Percentiles rank a stretch among this genome's conserved stretches.
Conservation (phyloP, 1,140 invertebrate genomes). For the Pectinophora gossypiella region DNA sequence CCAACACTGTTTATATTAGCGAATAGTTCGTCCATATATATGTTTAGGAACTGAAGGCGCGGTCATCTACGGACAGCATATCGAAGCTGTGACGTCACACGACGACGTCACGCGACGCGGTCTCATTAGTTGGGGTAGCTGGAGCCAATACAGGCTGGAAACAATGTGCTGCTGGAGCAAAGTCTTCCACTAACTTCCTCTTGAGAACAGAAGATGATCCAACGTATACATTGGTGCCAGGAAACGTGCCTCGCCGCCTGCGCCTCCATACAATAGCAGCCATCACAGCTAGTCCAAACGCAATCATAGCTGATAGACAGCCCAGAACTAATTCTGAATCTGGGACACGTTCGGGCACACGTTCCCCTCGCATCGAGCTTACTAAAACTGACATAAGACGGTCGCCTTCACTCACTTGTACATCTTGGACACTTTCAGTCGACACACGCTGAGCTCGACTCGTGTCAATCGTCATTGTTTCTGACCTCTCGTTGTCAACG, state of each 20-base stretch:
- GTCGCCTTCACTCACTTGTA: constrained; percentile 75
- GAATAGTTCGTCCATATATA: constrained; percentile 42
- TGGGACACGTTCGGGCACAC: constrained; percentile 64
- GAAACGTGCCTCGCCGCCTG: constrained; percentile 71
- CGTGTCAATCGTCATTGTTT: constrained; percentile 79
- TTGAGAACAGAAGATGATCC: constrained; percentile 75
- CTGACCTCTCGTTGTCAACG: constrained; percentile 77
- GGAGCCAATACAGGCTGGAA: constrained; percentile 77
- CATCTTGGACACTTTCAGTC: constrained; percentile 77
- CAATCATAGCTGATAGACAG: constrained; percentile 73
- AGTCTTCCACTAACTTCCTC: constrained; percentile 77
- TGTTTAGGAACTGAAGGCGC: constrained; percentile 69
- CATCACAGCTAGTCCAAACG: constrained; percentile 74
- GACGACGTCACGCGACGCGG: constrained; percentile 70
- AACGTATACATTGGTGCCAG: constrained; percentile 77
- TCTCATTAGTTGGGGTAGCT: constrained; percentile 52
- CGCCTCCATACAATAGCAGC: constrained; percentile 74
- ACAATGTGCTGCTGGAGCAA: constrained; percentile 65
- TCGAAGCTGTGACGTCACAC: constrained; percentile 79
- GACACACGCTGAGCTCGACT: constrained; percentile 77
- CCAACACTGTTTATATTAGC: constrained; percentile 22
- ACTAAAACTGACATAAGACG: constrained; percentile 77
- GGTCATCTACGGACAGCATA: constrained; percentile 67
- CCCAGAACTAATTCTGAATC: constrained; percentile 76
- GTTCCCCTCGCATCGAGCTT: constrained; percentile 76